Base-by-base conservation (phyloP, 2,888 invertebrate species). In the Caenorhabditis japonica region DNA sequence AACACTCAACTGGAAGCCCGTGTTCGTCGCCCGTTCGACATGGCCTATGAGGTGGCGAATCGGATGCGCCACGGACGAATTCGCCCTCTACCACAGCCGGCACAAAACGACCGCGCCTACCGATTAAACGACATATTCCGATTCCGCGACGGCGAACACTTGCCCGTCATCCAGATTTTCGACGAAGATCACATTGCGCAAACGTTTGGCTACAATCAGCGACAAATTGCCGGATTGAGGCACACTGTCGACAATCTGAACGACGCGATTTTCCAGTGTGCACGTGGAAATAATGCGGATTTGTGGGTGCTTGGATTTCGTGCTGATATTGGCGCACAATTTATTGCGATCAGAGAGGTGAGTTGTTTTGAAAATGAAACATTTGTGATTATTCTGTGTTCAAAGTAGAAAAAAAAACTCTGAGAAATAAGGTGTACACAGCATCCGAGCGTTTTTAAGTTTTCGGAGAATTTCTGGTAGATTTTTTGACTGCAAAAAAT, bases 291-390 rank as follows among this genome's bases (percentile, higher is more conserved):
- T 12, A 33, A 41, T 21, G 30, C n/a, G 15, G 30, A 21, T 19
- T 17, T 60, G 33, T 38, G 21, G 51, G 8, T 4, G 8, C 21
- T 51, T 19, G 60, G 60, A 43, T 60, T 60, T 33, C 38, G 41
- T 3, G n/a, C 27, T 0, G 59, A 49, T 3, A 1, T 10, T 33
- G 49, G 30, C 3, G 27, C 41, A 4, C 21, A 19, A 36, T 49
- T 13, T 23, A 27, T 19, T n/a, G 59, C 39, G 19, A 30, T 59
- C 5, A 5, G 25, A 15, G 56, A 56, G 15, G 56, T 43, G n/a
- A 27, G 39, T 25, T 25, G 15, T n/a, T n/a, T n/a, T n/a, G n/a
- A 30, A 30, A 30, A 30, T 5, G 10, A 30, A 30, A n/a, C n/a
- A n/a, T n/a, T n/a, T n/a, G n/a, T n/a, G n/a, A n/a, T n/a, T n/a